Evolutionary conservation across 2,888 invertebrate species (phyloP).

Genomic region (Cerastis rubricosa): DNA sequence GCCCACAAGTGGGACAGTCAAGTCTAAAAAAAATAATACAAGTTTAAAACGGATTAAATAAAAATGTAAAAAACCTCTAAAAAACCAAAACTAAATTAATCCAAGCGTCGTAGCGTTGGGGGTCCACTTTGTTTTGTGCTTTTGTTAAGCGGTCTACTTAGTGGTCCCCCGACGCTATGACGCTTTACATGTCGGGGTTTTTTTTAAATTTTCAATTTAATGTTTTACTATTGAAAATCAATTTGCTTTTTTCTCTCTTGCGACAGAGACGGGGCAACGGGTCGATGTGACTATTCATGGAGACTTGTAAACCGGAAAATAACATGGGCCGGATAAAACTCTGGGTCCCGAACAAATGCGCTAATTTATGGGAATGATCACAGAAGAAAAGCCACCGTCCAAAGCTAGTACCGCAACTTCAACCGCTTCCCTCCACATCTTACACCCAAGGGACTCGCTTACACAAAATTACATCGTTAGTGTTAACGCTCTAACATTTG

Average conservation of each 20-base stretch:
- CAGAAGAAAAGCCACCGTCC: background rate
- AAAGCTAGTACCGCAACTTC: background rate
- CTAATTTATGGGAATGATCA: background rate
- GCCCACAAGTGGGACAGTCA: too few relatives aligned
- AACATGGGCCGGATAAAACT: background rate
- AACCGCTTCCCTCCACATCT: slow-evolving; percentile 12
- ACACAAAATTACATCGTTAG: slow-evolving; percentile 84
- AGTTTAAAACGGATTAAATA: too few relatives aligned
- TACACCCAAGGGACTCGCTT: slow-evolving; percentile 71
- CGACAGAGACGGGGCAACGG: background rate
- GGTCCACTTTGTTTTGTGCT: too few relatives aligned
- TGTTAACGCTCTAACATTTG: slow-evolving; percentile 80
- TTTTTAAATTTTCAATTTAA: too few relatives aligned
- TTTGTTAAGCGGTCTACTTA: too few relatives aligned
- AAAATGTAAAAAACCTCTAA: too few relatives aligned
- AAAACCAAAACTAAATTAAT: too few relatives aligned
- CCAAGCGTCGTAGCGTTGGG: too few relatives aligned
- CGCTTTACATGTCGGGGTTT: too few relatives aligned
- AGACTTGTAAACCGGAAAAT: background rate
- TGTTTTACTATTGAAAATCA: background rate
- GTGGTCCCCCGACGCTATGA: too few relatives aligned
- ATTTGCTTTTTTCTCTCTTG: background rate
- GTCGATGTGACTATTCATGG: background rate
- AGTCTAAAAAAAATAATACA: too few relatives aligned
- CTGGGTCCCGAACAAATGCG: background rate